Percentiles rank a stretch among this genome's conserved stretches.
Evolutionary conservation across 2,888 invertebrate genomes (phyloP).

Genomic region (Agrilus mali): DNA sequence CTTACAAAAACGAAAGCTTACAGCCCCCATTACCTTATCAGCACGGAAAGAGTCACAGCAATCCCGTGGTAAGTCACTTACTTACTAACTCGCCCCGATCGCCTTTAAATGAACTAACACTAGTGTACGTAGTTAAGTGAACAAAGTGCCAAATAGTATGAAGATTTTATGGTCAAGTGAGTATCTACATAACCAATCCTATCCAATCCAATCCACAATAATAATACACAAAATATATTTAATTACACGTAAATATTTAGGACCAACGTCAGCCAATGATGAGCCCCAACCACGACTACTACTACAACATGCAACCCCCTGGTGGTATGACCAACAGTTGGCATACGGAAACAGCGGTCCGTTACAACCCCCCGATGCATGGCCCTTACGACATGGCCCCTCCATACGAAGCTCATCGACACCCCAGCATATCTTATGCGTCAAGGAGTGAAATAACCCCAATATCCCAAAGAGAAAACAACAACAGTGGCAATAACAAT

Average conservation of each 20-base stretch:
- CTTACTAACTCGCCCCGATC: too few species aligned
- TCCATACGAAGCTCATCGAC: slow-evolving; percentile 29
- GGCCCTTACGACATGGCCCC: slow-evolving; percentile 32
- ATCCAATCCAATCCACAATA: neutral
- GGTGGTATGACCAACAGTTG: slow-evolving; percentile 16
- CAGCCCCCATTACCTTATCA: slow-evolving; percentile 28
- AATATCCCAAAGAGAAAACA: slow-evolving; percentile 24
- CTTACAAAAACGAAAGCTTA: slow-evolving; percentile 31
- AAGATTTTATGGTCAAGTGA: too few species aligned
- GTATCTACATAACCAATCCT: neutral
- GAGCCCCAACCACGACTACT: slow-evolving; percentile 27
- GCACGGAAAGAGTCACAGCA: slow-evolving; percentile 34
- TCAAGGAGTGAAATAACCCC: slow-evolving; percentile 32
- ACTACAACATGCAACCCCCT: slow-evolving; percentile 23
- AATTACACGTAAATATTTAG: slow-evolving; percentile 10
- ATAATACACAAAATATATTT: neutral
- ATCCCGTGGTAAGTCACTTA: slow-evolving; percentile 29
- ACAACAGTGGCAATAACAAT: slow-evolving; percentile 20
- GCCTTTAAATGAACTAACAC: too few species aligned
- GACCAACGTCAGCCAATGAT: slow-evolving; percentile 26
- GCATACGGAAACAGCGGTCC: slow-evolving; percentile 23
- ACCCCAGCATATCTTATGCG: slow-evolving; percentile 33
- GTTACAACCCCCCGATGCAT: slow-evolving; percentile 25
- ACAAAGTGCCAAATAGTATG: too few species aligned
- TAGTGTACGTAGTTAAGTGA: too few species aligned